A percentile compares a stretch with the other conserved stretches of the same genome.
Conservation (phyloP, 2,888 invertebrate species). For the Philhelius pedissequus region DNA sequence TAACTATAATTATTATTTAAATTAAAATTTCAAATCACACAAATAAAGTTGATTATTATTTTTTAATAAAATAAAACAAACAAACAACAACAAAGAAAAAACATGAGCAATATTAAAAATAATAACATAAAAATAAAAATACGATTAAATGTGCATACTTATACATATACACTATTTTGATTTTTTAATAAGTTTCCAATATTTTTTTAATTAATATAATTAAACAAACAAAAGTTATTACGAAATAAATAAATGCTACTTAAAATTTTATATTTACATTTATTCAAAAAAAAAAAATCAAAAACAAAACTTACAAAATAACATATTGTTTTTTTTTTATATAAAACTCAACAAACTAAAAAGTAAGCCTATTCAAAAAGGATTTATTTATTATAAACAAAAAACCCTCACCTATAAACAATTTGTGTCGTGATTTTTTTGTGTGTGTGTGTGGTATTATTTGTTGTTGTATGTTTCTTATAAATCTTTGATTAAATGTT, state of each 20-base stretch:
- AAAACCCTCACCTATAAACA: not conserved
- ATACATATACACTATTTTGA: constrained; percentile 25
- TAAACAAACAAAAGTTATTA: constrained; percentile 40
- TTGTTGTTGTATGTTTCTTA: constrained; percentile 5
- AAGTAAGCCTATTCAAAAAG: not conserved
- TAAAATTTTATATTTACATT: constrained; percentile 45
- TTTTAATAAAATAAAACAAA: constrained; percentile 1
- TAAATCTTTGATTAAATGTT: constrained; percentile 28
- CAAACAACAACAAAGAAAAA: not conserved
- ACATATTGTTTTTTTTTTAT: not conserved
- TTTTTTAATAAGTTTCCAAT: constrained; percentile 32
- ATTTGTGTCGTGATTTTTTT: constrained; percentile 52
- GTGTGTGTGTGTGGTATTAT: not conserved
- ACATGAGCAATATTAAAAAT: constrained; percentile 11
- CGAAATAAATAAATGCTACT: constrained; percentile 61
- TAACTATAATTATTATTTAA: constrained; percentile 21
- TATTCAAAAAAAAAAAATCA: constrained; percentile 16
- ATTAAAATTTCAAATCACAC: constrained; percentile 39
- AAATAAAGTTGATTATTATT: constrained; percentile 39
- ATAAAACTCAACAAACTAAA: constrained; percentile 32
- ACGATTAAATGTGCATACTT: not conserved
- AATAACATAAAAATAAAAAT: constrained; percentile 12
- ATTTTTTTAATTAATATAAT: constrained; percentile 65
- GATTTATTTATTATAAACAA: not conserved
- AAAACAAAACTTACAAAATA: constrained; percentile 4